Conservation (phyloP, 2,113 vertebrate genomes). For the Ciconia boyciana region DNA sequence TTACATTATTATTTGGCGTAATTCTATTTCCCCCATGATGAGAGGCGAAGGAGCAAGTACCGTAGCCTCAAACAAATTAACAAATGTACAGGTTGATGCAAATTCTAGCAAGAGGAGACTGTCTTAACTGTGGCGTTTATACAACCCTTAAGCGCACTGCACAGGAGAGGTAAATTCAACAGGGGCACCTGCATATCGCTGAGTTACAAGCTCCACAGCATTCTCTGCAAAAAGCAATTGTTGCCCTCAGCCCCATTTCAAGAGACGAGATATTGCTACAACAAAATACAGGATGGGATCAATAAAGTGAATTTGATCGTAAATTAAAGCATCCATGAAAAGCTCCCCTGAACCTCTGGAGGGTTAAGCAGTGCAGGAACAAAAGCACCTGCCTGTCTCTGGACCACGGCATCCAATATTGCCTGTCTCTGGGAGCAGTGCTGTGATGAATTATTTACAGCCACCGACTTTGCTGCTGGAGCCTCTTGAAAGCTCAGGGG, state of each 20-base stretch:
- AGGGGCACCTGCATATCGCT: background rate
- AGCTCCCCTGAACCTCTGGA: background rate
- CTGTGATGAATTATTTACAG: background rate
- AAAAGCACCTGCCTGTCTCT: background rate
- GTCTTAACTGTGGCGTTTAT: background rate
- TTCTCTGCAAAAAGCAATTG: background rate
- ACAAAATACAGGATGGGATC: background rate
- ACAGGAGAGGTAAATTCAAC: background rate
- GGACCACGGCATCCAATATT: rapidly evolving
- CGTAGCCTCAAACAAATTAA: background rate
- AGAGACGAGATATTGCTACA: background rate
- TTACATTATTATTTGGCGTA: background rate
- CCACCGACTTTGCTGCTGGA: background rate
- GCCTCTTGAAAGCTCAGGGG: background rate
- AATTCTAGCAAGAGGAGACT: background rate
- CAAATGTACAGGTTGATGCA: background rate
- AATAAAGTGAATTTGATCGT: background rate
- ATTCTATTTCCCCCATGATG: background rate
- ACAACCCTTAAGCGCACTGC: background rate
- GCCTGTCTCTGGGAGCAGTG: background rate
- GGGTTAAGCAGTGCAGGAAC: background rate
- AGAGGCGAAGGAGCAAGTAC: background rate
- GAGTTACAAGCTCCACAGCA: background rate
- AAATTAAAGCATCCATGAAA: background rate
- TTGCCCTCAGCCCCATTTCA: background rate